These are phyloP conservation scores for Conger conger DNA, from an alignment of 2,113 vertebrate species.

Conservation along the genomic window DNA sequence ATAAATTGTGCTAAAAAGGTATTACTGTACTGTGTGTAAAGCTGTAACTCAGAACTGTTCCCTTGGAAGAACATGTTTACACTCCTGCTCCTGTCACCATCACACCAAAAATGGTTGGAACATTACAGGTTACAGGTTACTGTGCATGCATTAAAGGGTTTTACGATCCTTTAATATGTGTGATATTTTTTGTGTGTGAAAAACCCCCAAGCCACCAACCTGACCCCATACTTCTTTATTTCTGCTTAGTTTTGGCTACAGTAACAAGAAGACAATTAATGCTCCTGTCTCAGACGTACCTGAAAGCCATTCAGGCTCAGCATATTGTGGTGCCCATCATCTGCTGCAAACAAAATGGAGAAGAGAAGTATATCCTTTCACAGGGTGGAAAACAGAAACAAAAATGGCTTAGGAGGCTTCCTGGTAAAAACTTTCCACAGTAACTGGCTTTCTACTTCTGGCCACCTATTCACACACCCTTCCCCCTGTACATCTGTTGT, in stretches of 20 bases:
- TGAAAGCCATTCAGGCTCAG: constrained; percentile 74
- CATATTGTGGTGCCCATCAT: constrained; percentile 88
- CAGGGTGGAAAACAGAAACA: not conserved
- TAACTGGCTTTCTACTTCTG: too few species aligned
- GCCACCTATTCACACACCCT: too few species aligned
- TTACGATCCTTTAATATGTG: too few species aligned
- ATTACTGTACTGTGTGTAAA: too few species aligned
- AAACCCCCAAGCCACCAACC: not conserved
- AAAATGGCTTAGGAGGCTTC: not conserved
- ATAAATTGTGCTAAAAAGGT: too few species aligned
- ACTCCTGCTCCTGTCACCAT: too few species aligned
- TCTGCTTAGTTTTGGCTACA: constrained; percentile 86
- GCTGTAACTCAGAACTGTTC: too few species aligned
- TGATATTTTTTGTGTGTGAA: not conserved
- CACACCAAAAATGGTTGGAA: too few species aligned
- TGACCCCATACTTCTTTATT: not conserved
- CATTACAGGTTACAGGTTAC: too few species aligned
- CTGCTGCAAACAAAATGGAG: constrained; percentile 47
- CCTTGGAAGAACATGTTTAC: too few species aligned
- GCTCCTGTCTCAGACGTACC: constrained; percentile 89
- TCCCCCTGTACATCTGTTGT: too few species aligned
- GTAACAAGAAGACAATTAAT: constrained; percentile 86
- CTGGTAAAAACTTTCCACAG: not conserved
- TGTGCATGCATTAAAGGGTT: too few species aligned
- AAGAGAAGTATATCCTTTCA: constrained; percentile 83